Percentiles rank a stretch among this genome's conserved stretches.
Evolutionary conservation across 2,888 invertebrate genomes (phyloP).

Genomic region (Drosophila multiciliata): DNA sequence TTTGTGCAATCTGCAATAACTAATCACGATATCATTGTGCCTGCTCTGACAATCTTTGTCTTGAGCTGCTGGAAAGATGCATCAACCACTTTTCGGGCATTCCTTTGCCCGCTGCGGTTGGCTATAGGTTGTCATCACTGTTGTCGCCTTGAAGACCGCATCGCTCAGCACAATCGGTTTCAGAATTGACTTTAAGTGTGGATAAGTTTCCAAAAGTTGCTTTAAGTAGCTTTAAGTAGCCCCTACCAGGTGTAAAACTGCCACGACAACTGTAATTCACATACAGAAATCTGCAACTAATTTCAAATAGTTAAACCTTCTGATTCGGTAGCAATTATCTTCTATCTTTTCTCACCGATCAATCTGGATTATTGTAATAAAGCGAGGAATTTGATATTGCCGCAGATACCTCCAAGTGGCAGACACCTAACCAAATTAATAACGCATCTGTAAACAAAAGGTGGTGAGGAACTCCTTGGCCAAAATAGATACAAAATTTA

Average conservation of each 20-base stretch:
- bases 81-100: neutral
- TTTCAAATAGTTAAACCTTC: neutral
- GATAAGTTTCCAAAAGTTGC: neutral
- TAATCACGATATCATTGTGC: neutral
- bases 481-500: neutral
- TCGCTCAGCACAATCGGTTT: constrained; percentile 2
- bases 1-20: constrained; percentile 18
- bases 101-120: neutral
- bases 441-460: neutral
- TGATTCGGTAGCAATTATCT: neutral
- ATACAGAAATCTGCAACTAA: constrained; percentile 12
- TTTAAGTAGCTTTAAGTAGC: neutral
- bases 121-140: constrained; percentile 9
- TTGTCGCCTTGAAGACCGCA: neutral
- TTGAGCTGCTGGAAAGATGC: neutral
- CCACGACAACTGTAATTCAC: neutral
- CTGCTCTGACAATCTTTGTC: neutral
- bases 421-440: neutral
- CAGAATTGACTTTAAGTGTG: neutral
- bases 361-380: neutral
- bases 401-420: neutral
- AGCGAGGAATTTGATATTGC: neutral
- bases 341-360: neutral
- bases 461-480: constrained; percentile 3
- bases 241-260: neutral